Evolutionary conservation across 2,888 invertebrate genomes (phyloP), one percentile per base, ranked within the genome.

Genomic region (Ceramica pisi): DNA sequence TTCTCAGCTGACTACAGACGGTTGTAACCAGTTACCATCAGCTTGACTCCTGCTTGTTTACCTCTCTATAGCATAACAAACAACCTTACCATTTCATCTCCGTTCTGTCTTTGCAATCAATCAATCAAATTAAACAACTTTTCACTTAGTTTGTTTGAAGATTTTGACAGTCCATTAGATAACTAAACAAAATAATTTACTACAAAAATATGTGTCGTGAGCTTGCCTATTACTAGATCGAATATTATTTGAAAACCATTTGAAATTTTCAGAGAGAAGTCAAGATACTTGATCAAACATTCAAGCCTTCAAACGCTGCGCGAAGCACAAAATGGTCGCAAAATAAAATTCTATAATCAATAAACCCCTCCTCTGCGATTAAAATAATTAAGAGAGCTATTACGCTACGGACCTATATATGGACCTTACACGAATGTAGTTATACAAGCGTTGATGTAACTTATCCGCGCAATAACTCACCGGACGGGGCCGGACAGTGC

Each of bases 391-490:
- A 81, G 41, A 76, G 77, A 41, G 38, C 71, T 19, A 71, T 78
- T 67, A 67, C 23, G 51, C 2, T 67, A 55, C 61, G 70, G n/a
- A n/a, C n/a, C n/a, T n/a, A n/a, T n/a, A 67, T 60, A 72, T 69
- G 71, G 66, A 46, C 73, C 51, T 53, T 53, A 70, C 71, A 69
- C 63, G 70, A 77, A 41, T 65, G 62, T 80, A 80, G 78, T 81
- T 85, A 82, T 80, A 83, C 63, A 63, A 48, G 60, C n/a, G 81
- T 75, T 83, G 77, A 78, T 79, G 71, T 75, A 70, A 81, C 70
- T 80, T 83, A 84, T 85, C 82, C 81, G 62, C 53, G 80, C 86
- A 82, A 87, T 89, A 89, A 88, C 80, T 89, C 86, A 86, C 71
- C 72, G 80, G 73, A 71, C 80, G 71, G 66, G 53, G 41, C 72